phyloP scores from a whole-genome alignment of 2,113 vertebrate species.

The Dipodomys ordii region DNA sequence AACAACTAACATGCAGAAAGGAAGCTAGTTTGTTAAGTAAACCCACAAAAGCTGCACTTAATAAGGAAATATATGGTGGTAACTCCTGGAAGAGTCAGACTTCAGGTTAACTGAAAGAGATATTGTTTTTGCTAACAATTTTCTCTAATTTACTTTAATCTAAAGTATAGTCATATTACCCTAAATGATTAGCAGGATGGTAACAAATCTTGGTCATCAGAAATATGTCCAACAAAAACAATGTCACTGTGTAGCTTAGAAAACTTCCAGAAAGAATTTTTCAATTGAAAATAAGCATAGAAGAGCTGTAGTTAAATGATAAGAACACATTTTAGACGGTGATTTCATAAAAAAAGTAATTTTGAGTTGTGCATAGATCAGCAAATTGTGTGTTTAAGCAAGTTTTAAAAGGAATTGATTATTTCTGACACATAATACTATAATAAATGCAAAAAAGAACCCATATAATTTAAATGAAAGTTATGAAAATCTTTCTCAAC shows the following conservation, averaged over 20 bases:
- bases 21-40: not conserved
- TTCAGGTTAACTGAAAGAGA: not conserved
- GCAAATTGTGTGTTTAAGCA: not conserved
- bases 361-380: not conserved
- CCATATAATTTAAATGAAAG: not conserved
- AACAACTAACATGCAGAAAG: not conserved
- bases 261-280: not conserved
- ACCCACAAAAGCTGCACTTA: too few relatives aligned
- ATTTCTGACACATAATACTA: not conserved
- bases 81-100: too few relatives aligned
- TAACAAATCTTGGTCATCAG: not conserved
- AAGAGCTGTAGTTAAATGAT: not conserved
- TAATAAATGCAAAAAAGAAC: not conserved
- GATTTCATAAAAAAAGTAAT: not conserved
- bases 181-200: not conserved
- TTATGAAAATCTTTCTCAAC: not conserved
- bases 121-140: not conserved
- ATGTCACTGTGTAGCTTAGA: not conserved
- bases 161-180: not conserved
- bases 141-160: slow-evolving; percentile 7
- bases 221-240: not conserved
- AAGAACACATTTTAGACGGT: not conserved
- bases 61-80: too few relatives aligned
- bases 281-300: not conserved
- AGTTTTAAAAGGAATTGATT: not conserved